A percentile compares a stretch with the other conserved stretches of the same genome.
Conservation (phyloP, 2,113 vertebrate genomes). For the Ornithorhynchus anatinus region DNA sequence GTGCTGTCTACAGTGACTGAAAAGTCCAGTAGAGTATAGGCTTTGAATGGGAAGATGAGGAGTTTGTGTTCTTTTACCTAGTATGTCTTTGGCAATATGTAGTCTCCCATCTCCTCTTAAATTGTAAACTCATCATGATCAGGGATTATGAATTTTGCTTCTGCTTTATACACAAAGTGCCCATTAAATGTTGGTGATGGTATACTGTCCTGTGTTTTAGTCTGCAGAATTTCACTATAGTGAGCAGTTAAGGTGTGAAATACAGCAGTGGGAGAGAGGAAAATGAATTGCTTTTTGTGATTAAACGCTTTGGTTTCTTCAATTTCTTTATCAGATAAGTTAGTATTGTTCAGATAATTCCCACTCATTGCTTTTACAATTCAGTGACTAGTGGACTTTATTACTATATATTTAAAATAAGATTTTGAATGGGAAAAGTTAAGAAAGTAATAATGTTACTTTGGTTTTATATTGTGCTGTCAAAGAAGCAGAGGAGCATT, state of each 20-base stretch:
- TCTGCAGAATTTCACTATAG: too few relatives aligned
- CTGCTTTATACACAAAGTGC: background rate
- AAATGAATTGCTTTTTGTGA: constrained; percentile 1
- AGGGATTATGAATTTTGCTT: background rate
- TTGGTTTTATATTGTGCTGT: constrained; percentile 7
- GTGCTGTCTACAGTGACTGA: too few relatives aligned
- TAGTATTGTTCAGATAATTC: constrained; percentile 8
- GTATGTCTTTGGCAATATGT: too few relatives aligned
- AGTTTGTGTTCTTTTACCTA: too few relatives aligned
- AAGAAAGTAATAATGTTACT: background rate
- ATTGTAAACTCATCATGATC: background rate
- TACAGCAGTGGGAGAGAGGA: constrained; percentile 20
- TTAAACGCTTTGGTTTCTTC: constrained; percentile 3
- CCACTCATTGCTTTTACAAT: background rate
- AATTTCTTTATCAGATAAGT: constrained; percentile 15
- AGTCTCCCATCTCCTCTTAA: too few relatives aligned
- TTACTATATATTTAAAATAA: background rate
- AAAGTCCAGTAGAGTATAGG: too few relatives aligned
- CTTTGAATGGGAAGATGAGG: too few relatives aligned
- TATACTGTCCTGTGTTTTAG: too few relatives aligned
- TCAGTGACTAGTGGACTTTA: constrained; percentile 10
- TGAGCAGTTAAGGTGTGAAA: too few relatives aligned
- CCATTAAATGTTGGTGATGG: too few relatives aligned
- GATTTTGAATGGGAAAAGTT: background rate
- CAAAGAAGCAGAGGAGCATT: background rate